Conservation (phyloP, 2,888 invertebrate species). For the Hemicrepidius hirtus region DNA sequence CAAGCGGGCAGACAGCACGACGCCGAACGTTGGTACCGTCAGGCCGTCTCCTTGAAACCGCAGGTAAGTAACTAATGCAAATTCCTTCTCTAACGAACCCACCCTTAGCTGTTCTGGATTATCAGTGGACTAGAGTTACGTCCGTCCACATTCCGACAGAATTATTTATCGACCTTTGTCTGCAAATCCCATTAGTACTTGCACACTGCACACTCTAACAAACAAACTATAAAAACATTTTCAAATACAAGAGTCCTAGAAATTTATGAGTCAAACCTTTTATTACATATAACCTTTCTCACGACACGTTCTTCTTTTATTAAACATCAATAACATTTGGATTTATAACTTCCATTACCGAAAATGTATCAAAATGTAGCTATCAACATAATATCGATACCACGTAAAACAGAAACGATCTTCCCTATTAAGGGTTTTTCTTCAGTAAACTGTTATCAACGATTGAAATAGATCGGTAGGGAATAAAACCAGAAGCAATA, state of each 20-base stretch:
- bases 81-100: slow-evolving; percentile 23
- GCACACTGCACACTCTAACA: slow-evolving; percentile 6
- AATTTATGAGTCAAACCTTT: not conserved
- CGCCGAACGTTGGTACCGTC: slow-evolving; percentile 91
- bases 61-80: slow-evolving; percentile 63
- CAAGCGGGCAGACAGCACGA: slow-evolving; percentile 87
- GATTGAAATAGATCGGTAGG: too few relatives aligned
- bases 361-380: too few relatives aligned
- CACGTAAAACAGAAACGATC: too few relatives aligned
- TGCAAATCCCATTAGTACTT: slow-evolving; percentile 13
- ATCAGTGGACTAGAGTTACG: slow-evolving; percentile 13
- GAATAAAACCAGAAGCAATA: too few relatives aligned
- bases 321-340: too few relatives aligned
- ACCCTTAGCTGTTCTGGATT: slow-evolving; percentile 21
- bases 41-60: slow-evolving; percentile 74
- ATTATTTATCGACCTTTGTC: slow-evolving; percentile 37
- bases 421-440: too few relatives aligned
- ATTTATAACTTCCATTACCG: too few relatives aligned
- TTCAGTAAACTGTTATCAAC: too few relatives aligned
- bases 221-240: slow-evolving; percentile 23
- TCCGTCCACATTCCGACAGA: slow-evolving; percentile 27
- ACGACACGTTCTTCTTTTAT: too few relatives aligned
- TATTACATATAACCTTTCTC: too few relatives aligned
- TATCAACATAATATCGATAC: too few relatives aligned
- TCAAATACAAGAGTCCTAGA: not conserved